Evolutionary conservation across 2,888 invertebrate genomes (phyloP).

Genomic region (Heliconius charithonia): DNA sequence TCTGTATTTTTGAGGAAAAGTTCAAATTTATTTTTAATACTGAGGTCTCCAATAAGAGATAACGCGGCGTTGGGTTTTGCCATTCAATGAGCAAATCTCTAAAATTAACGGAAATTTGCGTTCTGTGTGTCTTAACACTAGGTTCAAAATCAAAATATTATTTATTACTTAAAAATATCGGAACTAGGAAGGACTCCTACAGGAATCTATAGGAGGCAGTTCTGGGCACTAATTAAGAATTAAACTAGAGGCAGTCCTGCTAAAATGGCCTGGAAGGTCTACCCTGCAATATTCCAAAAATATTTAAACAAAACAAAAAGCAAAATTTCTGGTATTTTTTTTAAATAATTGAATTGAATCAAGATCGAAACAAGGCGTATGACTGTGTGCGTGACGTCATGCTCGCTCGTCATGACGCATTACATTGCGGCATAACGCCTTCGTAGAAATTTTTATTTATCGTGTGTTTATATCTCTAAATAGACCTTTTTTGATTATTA

Average conservation of each 20-base stretch:
- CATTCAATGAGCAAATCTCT: neutral
- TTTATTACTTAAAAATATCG: neutral
- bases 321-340: neutral
- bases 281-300: neutral
- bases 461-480: neutral
- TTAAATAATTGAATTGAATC: conserved; percentile 4
- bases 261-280: too few relatives aligned
- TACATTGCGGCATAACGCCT: conserved; percentile 5
- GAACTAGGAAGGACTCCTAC: neutral
- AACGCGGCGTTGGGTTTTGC: neutral
- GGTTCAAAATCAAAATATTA: too few relatives aligned
- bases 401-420: conserved; percentile 6
- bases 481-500: neutral
- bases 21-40: neutral
- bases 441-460: conserved; percentile 8
- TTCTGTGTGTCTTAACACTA: too few relatives aligned
- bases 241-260: too few relatives aligned
- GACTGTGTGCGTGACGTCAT: conserved; percentile 24
- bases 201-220: neutral
- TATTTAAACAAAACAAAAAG: neutral
- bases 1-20: too few relatives aligned
- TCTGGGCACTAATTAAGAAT: neutral
- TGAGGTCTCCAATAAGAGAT: neutral
- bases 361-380: neutral
- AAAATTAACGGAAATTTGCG: too few relatives aligned